Evolutionary conservation across 2,113 vertebrate species (phyloP).

Genomic region (Psammodynastes pulverulentus): DNA sequence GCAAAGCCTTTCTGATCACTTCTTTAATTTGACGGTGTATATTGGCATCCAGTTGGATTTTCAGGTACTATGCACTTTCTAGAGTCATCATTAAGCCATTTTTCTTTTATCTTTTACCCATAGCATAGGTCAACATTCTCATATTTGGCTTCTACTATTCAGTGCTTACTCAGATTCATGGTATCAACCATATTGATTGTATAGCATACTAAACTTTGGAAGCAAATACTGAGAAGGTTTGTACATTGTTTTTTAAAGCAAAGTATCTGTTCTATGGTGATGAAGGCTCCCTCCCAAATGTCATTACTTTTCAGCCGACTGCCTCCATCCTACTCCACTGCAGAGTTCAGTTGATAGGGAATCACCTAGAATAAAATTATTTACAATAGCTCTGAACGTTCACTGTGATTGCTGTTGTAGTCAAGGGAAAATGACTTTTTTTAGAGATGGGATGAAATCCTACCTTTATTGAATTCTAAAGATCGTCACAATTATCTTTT

Average conservation of each 20-base stretch:
- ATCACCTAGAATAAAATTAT: neutral
- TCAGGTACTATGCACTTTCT: neutral
- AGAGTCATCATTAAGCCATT: neutral
- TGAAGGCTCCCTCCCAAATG: neutral
- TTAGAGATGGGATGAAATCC: neutral
- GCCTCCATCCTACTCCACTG: neutral
- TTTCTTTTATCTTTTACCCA: neutral
- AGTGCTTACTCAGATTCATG: neutral
- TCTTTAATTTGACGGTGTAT: neutral
- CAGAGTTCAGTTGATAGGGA: neutral
- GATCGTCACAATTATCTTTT: neutral
- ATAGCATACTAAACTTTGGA: neutral
- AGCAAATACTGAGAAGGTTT: neutral
- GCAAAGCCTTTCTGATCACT: neutral
- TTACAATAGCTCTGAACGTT: neutral
- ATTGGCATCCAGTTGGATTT: neutral
- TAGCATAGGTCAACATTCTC: neutral
- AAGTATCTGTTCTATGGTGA: neutral
- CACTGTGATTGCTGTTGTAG: neutral
- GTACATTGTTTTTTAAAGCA: neutral
- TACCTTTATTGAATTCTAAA: neutral
- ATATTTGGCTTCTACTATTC: neutral
- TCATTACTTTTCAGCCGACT: neutral
- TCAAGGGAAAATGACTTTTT: neutral
- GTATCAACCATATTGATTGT: neutral